Evolutionary conservation across 2,797 vertebrate genomes (phyloP), one percentile per base, ranked within the genome.

Genomic region (Lepus townsendii): DNA sequence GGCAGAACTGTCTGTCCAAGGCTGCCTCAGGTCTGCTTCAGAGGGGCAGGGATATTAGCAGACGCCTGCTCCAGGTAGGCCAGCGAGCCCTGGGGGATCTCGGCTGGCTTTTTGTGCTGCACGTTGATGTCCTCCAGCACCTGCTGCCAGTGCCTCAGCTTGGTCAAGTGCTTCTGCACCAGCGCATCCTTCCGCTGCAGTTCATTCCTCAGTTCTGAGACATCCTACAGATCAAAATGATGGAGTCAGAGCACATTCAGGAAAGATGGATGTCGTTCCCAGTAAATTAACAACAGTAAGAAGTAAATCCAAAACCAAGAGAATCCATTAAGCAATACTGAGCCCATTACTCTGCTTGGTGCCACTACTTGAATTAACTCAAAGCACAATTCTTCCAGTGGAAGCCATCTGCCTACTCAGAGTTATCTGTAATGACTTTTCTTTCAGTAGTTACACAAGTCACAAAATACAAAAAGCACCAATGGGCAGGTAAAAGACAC

Each of bases 1-100:
- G 14, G 32, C 17, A 16, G 17, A 72, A 8, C 42, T 2, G 26
- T 20, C 30, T 42, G 38, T 42, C 54, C 7, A 7, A 65, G 16
- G 1, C 5, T 3, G 3, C 9, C 16, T 65, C 6, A 99, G 0
- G 97, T 99, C 89, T 98, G 99, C 98, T 99, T 99, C 98, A 99
- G 98, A 27, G 99, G 99, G 50, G 99, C 99, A 3, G 99, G 99
- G 84, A 99, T 98, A 88, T 98, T 99, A 0, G 99, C 99, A 13
- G 99, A 99, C 0, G 99, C 99, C 98, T 99, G 99, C 94, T 99
- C 99, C 14, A 99, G 98, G 96, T 99, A 99, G 65, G 99, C 99
- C 86, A 99, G 95, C 0, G 99, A 99, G 82, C 99, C 99, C 7
- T 99, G 99, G 1, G 99, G 98, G 38, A 99, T 97, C 83, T 99